phyloP scores from a whole-genome alignment of 2,113 vertebrate species.

The Gambusia holbrooki region DNA sequence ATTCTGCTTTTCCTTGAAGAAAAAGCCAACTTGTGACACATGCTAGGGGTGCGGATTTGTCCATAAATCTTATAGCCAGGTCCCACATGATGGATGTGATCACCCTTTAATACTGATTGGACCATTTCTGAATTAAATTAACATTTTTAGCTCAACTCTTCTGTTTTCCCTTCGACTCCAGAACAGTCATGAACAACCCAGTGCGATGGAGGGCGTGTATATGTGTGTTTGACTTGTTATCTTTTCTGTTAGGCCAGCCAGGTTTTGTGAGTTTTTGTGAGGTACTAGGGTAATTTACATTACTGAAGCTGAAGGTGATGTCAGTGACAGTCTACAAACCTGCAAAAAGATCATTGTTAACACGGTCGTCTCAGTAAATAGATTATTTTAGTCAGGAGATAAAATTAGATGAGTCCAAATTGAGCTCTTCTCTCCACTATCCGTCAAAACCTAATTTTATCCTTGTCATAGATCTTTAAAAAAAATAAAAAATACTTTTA shows the following conservation, averaged over 20 bases:
- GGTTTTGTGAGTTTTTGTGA: too few species aligned
- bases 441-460: too few species aligned
- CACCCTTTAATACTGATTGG: conserved; percentile 15
- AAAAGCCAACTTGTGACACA: not conserved
- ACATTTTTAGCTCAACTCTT: conserved; percentile 20
- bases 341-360: too few species aligned
- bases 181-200: conserved; percentile 24
- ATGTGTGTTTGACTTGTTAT: not conserved
- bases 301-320: too few species aligned
- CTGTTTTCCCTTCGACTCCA: conserved; percentile 18
- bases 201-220: not conserved
- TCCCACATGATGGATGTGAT: conserved; percentile 15
- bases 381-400: too few species aligned
- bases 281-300: too few species aligned
- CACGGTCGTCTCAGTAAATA: too few species aligned
- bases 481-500: too few species aligned
- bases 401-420: too few species aligned
- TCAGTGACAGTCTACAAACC: too few species aligned
- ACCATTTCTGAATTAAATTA: conserved; percentile 6
- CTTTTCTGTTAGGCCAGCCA: not conserved
- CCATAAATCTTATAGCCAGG: conserved; percentile 12
- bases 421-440: too few species aligned
- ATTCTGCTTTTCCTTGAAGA: not conserved
- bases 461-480: too few species aligned
- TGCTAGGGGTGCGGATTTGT: conserved; percentile 7